A percentile compares a stretch with the other conserved stretches of the same genome.
Conservation (phyloP, 2,113 vertebrate genomes). For the Ctenomys sociabilis region DNA sequence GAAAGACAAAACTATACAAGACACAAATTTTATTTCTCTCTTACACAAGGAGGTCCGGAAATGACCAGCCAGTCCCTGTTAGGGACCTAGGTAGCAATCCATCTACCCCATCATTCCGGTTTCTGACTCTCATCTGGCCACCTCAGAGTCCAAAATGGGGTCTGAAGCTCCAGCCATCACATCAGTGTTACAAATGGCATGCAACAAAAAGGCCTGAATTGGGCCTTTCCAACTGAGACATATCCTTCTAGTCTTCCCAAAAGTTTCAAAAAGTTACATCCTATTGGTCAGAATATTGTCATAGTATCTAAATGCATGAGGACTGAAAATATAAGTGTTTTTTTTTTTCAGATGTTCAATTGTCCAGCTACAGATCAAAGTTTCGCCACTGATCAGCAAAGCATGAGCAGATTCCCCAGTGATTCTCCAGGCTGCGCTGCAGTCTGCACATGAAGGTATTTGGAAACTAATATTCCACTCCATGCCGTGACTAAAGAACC, state of each 20-base stretch:
- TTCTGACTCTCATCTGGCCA: neutral
- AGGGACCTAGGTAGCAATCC: neutral
- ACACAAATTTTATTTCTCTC: neutral
- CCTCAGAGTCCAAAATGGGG: neutral
- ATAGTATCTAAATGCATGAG: neutral
- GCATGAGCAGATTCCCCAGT: neutral
- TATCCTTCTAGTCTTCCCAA: neutral
- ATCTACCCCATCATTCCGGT: neutral
- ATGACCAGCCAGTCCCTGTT: neutral
- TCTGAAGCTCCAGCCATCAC: neutral
- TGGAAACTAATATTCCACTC: neutral
- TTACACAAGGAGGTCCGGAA: neutral
- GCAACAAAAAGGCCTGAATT: neutral
- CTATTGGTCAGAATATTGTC: neutral
- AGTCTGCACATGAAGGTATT: neutral
- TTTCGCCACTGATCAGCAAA: neutral
- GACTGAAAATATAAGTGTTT: neutral
- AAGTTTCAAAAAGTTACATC: neutral
- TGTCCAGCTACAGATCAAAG: conserved; percentile 12
- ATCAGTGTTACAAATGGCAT: neutral
- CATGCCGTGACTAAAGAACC: neutral
- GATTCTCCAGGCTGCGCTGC: neutral
- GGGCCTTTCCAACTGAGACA: neutral
- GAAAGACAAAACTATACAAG: neutral
- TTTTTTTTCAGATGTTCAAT: neutral